Evolutionary conservation across 2,797 vertebrate species (phyloP).

Genomic region (Melanotaenia trifasciata): DNA sequence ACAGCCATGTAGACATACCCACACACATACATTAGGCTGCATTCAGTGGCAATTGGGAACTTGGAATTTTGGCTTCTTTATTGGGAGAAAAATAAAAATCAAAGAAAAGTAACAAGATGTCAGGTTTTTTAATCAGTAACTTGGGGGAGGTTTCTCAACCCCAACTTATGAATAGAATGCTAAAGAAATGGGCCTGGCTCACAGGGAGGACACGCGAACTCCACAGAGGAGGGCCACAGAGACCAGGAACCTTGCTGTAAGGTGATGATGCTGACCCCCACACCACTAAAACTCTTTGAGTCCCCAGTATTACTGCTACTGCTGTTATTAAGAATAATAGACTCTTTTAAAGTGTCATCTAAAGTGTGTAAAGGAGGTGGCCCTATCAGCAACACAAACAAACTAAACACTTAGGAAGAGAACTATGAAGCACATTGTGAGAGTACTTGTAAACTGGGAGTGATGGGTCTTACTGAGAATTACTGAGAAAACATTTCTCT

Average conservation of each 20-base stretch:
- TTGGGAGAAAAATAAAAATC: background rate
- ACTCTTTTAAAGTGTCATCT: background rate
- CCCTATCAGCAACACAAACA: slow-evolving; percentile 52
- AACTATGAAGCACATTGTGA: slow-evolving; percentile 45
- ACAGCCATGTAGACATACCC: slow-evolving; percentile 74
- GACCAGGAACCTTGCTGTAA: no score
- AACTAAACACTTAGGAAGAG: slow-evolving; percentile 58
- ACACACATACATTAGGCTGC: slow-evolving; percentile 75
- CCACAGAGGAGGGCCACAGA: no score
- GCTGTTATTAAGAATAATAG: background rate
- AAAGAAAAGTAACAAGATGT: background rate
- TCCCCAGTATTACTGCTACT: background rate
- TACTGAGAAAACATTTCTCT: slow-evolving; percentile 23
- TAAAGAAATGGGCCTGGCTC: background rate
- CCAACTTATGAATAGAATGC: background rate
- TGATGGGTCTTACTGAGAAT: slow-evolving; percentile 61
- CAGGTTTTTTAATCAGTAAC: background rate
- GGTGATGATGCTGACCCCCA: no score
- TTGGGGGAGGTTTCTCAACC: background rate
- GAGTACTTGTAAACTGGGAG: slow-evolving; percentile 60
- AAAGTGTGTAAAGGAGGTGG: background rate
- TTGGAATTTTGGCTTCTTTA: background rate
- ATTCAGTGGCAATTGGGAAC: background rate
- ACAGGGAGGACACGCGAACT: background rate
- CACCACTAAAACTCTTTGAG: no score